These are phyloP conservation scores for Onthophagus taurus DNA, from an alignment of 1,140 invertebrate species.

Conservation along the genomic window DNA sequence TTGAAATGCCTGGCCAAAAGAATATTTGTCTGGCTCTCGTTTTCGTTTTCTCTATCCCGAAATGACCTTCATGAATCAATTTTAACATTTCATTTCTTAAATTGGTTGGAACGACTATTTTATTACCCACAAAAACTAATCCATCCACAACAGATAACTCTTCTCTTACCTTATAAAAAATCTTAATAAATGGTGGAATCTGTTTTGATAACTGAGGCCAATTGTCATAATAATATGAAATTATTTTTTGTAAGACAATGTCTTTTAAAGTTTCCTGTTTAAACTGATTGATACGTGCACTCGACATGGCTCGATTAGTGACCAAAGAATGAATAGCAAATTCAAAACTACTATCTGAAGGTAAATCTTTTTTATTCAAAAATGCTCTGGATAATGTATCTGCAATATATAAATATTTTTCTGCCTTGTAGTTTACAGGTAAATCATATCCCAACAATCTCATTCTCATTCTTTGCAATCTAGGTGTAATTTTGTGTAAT, in stretches of 20 bases:
- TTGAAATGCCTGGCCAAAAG: conserved; percentile 7
- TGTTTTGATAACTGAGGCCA: neutral
- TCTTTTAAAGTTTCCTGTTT: no score
- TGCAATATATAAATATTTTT: conserved; percentile 14
- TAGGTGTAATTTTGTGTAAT: conserved; percentile 11
- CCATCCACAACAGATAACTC: conserved; percentile 2
- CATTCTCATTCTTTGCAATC: conserved; percentile 32
- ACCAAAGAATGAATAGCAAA: no score
- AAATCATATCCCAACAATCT: conserved; percentile 29
- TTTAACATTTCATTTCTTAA: conserved; percentile 20
- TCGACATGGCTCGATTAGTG: no score
- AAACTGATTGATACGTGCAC: no score
- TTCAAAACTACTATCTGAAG: no score
- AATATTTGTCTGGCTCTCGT: conserved; percentile 6
- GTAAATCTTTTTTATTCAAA: no score
- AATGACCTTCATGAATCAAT: conserved; percentile 6
- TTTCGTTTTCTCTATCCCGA: conserved; percentile 9
- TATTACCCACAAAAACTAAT: conserved; percentile 11
- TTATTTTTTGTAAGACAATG: no score
- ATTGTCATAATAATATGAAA: neutral
- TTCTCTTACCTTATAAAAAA: conserved; percentile 2
- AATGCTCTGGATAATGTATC: conserved; percentile 17
- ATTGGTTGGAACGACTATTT: conserved; percentile 28
- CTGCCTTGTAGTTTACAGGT: conserved; percentile 24
- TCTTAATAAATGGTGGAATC: neutral